Evolutionary conservation across 2,113 vertebrate genomes (phyloP).

Genomic region (Meles meles): DNA sequence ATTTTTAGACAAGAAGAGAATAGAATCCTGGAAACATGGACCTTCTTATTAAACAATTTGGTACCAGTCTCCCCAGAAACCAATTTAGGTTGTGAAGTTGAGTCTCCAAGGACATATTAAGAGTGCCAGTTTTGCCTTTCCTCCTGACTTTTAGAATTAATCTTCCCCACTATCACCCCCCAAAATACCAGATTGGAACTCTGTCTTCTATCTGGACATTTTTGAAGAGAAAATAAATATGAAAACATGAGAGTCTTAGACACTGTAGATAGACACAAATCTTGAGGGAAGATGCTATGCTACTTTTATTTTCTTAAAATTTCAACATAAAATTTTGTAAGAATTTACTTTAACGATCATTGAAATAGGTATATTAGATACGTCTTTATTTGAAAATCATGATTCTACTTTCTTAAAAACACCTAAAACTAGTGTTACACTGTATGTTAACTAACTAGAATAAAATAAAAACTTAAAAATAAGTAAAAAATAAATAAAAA

Average conservation of each 20-base stretch:
- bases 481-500: not conserved
- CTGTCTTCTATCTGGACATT: not conserved
- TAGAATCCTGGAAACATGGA: conserved; percentile 28
- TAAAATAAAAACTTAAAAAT: not conserved
- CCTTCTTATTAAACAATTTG: conserved; percentile 44
- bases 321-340: not conserved
- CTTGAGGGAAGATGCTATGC: not conserved
- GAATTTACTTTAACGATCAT: not conserved
- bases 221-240: not conserved
- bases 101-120: conserved; percentile 5
- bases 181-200: not conserved
- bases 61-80: conserved; percentile 40
- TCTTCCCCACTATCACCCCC: not conserved
- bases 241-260: not conserved
- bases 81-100: conserved; percentile 9
- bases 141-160: not conserved
- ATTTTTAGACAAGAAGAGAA: conserved; percentile 61
- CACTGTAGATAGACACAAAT: not conserved
- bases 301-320: not conserved
- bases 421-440: not conserved
- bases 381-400: not conserved
- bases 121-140: not conserved
- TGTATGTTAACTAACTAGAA: not conserved
- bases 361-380: not conserved
- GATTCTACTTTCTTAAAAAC: not conserved